Conservation (phyloP, 2,888 invertebrate species). For the Pimpla rufipes region DNA sequence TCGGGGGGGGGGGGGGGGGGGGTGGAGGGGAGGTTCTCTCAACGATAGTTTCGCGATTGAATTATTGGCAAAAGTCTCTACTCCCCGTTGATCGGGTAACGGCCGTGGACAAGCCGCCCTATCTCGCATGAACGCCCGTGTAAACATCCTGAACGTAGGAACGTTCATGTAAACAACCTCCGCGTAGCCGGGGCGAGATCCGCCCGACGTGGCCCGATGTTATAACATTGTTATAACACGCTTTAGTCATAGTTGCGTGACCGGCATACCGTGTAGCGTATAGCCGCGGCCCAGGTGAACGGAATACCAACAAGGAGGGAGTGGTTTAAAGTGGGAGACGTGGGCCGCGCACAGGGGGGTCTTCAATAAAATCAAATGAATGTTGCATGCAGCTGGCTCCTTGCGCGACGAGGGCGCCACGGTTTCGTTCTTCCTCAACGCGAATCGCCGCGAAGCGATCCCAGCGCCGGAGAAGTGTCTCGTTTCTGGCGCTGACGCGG, state of each 20-base stretch:
- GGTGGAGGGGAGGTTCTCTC: not conserved
- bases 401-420: not conserved
- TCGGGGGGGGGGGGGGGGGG: no score
- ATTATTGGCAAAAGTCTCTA: slow-evolving; percentile 44
- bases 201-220: slow-evolving; percentile 34
- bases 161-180: slow-evolving; percentile 51
- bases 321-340: not conserved
- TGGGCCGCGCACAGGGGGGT: not conserved
- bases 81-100: not conserved
- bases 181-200: slow-evolving; percentile 6
- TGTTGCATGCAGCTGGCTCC: slow-evolving; percentile 17
- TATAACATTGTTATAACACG: slow-evolving; percentile 64
- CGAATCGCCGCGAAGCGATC: not conserved
- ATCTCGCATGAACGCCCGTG: slow-evolving; percentile 39
- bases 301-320: slow-evolving; percentile 40
- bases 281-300: slow-evolving; percentile 11
- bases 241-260: slow-evolving; percentile 62
- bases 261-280: slow-evolving; percentile 47
- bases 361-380: slow-evolving; percentile 38
- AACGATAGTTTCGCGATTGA: slow-evolving; percentile 61
- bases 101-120: slow-evolving; percentile 15
- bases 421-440: not conserved
- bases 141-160: slow-evolving; percentile 41
- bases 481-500: slow-evolving; percentile 6
- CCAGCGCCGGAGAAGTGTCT: not conserved